Percentiles rank a stretch among this genome's conserved stretches.
These are phyloP conservation scores for Cristatella mucedo DNA, from an alignment of 2,888 invertebrate species.

Conservation along the genomic window DNA sequence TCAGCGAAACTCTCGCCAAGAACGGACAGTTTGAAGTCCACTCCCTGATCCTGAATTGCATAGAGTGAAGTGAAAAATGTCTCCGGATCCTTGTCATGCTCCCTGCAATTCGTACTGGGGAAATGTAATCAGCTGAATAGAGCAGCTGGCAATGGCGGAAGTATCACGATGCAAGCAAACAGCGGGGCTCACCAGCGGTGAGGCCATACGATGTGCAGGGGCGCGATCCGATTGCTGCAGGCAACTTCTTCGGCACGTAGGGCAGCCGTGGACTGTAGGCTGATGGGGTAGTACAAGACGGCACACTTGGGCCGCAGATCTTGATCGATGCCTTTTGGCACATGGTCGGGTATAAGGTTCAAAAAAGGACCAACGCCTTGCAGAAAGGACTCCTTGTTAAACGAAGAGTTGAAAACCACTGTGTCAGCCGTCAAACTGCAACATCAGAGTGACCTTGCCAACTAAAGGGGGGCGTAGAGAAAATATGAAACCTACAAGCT, in stretches of 20 bases:
- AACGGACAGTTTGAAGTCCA: constrained; percentile 47
- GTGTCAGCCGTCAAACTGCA: constrained; percentile 51
- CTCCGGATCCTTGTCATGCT: constrained; percentile 58
- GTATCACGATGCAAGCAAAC: too few species aligned
- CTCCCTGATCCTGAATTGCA: constrained; percentile 38
- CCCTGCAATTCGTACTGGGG: constrained; percentile 40
- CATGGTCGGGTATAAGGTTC: constrained; percentile 51
- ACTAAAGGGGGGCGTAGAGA: too few species aligned
- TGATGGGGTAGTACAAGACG: constrained; percentile 50
- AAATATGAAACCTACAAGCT: too few species aligned
- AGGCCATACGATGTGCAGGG: constrained; percentile 53
- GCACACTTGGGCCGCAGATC: constrained; percentile 43
- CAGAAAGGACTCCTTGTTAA: constrained; percentile 53
- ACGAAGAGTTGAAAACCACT: constrained; percentile 54
- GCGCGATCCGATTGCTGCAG: too few species aligned
- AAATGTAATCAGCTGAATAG: too few species aligned
- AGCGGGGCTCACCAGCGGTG: constrained; percentile 48
- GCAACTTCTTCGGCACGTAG: too few species aligned
- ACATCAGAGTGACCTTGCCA: too few species aligned
- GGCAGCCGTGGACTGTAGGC: too few species aligned
- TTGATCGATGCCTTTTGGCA: constrained; percentile 43
- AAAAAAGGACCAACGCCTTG: constrained; percentile 46
- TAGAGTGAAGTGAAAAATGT: constrained; percentile 45
- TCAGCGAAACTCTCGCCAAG: constrained; percentile 48
- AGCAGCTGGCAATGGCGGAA: too few species aligned